Evolutionary conservation across 2,888 invertebrate genomes (phyloP), one percentile per base, ranked within the genome.

Genomic region (Hypena proboscidalis): DNA sequence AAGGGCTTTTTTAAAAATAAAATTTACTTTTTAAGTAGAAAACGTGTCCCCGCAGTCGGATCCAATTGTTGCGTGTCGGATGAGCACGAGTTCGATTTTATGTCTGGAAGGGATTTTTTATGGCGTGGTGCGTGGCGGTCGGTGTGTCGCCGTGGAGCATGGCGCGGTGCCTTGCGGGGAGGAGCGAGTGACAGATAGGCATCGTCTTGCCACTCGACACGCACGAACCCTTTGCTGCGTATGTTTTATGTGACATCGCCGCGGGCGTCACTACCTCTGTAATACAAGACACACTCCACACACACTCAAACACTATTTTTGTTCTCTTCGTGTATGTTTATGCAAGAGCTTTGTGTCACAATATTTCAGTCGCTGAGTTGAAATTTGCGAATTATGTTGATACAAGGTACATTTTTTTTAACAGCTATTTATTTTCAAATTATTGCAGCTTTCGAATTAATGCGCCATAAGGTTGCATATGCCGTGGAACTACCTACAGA

Each of bases 11-110:
- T 88, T 79, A 85, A 90, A 89, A 89, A 87, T 85, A 88, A 88
- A 90, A 79, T 82, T 71, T 68, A 70, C 77, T 85, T 89, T 90
- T 90, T 88, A 81, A 80, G 74, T 73, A 68, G 80, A 87, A 88
- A 85, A 83, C 78, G 77, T 84, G 87, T 89, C 88, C 86, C 85
- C 79, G 73, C 81, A 79, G 82, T 81, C 74, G 78, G 77, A 78
- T 88, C 74, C 88, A 90, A 90, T 90, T 90, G 90, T 90, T 90
- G 90, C 90, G 90, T 89, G 87, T 88, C 89, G 81, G 88, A 88
- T 88, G 90, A 85, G 90, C 90, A 90, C 90, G 89, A 89, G 89
- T 83, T 83, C 74, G 75, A 82, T 83, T 89, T 88, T 84, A 84
- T 83, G 84, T 83, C 66, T 65, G 72, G 80, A 79, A 83, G 86